Evolutionary conservation across 2,797 vertebrate species (phyloP).

Genomic region (Semaprochilodus insignis): DNA sequence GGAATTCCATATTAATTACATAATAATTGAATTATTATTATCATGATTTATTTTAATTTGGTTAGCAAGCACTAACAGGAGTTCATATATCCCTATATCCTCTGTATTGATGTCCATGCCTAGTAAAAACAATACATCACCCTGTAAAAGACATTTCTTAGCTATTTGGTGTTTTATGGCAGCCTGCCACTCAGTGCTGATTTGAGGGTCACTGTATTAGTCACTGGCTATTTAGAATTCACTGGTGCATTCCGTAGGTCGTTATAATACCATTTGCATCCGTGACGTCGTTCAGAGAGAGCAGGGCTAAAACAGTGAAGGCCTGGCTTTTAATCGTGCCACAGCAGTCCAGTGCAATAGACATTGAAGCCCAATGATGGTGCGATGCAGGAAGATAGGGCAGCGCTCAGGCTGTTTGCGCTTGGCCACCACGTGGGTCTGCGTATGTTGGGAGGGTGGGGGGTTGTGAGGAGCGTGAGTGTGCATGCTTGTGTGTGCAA

Average conservation of each 20-base stretch:
- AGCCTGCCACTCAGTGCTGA: background rate
- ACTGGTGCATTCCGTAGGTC: background rate
- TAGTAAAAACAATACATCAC: background rate
- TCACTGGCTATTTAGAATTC: slow-evolving; percentile 5
- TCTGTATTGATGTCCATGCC: background rate
- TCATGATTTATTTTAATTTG: too few species aligned
- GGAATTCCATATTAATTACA: too few species aligned
- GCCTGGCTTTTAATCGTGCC: background rate
- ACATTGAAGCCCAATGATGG: background rate
- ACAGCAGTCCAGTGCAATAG: background rate
- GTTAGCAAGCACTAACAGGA: too few species aligned
- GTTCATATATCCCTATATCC: too few species aligned
- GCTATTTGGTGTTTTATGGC: background rate
- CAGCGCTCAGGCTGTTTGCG: background rate
- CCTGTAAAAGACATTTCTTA: background rate
- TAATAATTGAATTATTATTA: too few species aligned
- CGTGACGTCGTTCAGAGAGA: background rate
- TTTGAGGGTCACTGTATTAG: background rate
- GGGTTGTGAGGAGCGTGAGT: background rate
- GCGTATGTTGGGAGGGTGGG: background rate
- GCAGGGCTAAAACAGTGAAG: background rate
- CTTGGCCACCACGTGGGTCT: background rate
- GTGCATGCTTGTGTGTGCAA: too few species aligned
- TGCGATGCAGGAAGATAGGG: background rate
- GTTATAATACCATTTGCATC: slow-evolving; percentile 9